Evolutionary conservation across 2,113 vertebrate species (phyloP).

Genomic region (Nesogale talazaci): DNA sequence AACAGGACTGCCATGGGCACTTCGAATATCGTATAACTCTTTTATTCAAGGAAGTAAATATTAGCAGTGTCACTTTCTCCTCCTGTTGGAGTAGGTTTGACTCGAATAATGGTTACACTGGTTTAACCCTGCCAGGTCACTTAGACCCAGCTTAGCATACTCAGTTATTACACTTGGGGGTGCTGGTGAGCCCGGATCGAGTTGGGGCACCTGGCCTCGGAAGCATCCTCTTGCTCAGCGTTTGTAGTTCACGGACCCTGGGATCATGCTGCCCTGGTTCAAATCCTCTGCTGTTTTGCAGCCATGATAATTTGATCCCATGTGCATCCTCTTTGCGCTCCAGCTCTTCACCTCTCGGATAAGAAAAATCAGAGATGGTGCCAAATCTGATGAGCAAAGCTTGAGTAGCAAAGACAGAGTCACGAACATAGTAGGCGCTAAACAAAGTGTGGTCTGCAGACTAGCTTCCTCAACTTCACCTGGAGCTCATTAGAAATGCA

Average conservation of each 20-base stretch:
- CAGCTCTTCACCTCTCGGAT: too few species aligned
- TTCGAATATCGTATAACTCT: neutral
- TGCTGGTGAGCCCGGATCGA: neutral
- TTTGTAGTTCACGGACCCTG: too few species aligned
- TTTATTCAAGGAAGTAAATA: neutral
- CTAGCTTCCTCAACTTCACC: accelerated
- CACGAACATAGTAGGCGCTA: neutral
- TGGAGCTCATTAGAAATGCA: neutral
- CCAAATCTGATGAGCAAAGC: too few species aligned
- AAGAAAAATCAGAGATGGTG: too few species aligned
- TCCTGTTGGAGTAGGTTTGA: neutral
- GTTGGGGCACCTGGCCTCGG: accelerated
- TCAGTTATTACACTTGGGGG: neutral
- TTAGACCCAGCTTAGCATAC: neutral
- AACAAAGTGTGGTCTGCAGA: neutral
- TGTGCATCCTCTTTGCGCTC: neutral
- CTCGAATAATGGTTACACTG: neutral
- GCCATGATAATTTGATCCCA: neutral
- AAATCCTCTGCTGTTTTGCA: neutral
- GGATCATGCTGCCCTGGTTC: neutral
- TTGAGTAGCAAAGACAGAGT: neutral
- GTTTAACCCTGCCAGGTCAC: neutral
- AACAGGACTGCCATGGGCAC: too few species aligned
- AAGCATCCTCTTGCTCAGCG: neutral
- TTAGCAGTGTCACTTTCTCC: neutral